Conservation (phyloP, 1,140 invertebrate genomes). For the Drosophila sp. region DNA sequence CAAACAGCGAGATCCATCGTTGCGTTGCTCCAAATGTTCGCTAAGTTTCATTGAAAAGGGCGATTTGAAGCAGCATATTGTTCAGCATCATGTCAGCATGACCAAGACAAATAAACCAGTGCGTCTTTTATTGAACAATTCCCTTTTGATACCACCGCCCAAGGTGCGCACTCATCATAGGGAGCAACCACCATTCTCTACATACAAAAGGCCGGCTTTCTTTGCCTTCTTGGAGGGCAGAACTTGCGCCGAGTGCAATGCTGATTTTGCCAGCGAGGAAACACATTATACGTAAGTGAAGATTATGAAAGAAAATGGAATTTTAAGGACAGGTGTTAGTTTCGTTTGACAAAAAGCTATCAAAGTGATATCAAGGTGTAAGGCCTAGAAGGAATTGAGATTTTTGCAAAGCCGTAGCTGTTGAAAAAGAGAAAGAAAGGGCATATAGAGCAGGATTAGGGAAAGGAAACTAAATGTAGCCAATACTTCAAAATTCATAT, state of each 20-base stretch:
- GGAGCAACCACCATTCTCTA: slow-evolving; percentile 67
- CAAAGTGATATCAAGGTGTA: too few relatives aligned
- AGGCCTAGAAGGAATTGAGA: too few relatives aligned
- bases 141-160: slow-evolving; percentile 68
- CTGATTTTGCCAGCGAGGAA: slow-evolving; percentile 68
- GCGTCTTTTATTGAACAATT: slow-evolving; percentile 69
- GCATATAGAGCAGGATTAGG: too few relatives aligned
- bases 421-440: too few relatives aligned
- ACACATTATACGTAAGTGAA: slow-evolving; percentile 72
- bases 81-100: slow-evolving; percentile 83
- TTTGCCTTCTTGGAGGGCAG: slow-evolving; percentile 71
- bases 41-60: slow-evolving; percentile 75
- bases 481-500: too few relatives aligned
- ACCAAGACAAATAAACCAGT: slow-evolving; percentile 66
- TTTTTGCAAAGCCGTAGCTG: too few relatives aligned
- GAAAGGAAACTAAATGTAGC: too few relatives aligned
- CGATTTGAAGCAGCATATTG: slow-evolving; percentile 85
- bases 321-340: neutral
- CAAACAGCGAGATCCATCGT: slow-evolving; percentile 55
- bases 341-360: too few relatives aligned
- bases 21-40: slow-evolving; percentile 74
- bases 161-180: slow-evolving; percentile 79
- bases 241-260: slow-evolving; percentile 76
- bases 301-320: neutral
- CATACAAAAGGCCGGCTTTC: slow-evolving; percentile 66